A percentile compares a stretch with the other conserved stretches of the same genome.
phyloP scores from a whole-genome alignment of 2,113 vertebrate genomes.

The Mus pahari region DNA sequence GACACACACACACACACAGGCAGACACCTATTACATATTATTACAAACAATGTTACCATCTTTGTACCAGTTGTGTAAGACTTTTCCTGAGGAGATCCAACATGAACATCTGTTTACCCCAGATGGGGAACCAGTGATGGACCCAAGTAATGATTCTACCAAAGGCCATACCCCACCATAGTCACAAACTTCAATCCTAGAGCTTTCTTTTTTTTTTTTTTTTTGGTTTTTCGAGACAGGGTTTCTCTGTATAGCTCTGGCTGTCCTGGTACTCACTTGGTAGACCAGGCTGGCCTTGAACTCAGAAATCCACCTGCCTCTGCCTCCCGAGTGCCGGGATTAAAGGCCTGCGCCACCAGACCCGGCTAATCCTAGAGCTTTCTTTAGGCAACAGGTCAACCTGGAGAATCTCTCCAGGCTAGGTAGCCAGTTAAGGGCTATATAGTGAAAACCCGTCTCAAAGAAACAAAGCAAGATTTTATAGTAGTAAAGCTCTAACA shows the following conservation, averaged over 20 bases:
- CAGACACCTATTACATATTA: neutral
- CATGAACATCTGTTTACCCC: neutral
- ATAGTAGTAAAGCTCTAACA: neutral
- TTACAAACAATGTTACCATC: neutral
- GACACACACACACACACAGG: neutral
- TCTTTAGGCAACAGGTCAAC: neutral
- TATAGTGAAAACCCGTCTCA: neutral
- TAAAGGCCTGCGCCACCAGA: too few relatives aligned
- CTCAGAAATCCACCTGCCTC: too few relatives aligned
- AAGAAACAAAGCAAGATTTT: neutral
- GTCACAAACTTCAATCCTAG: neutral
- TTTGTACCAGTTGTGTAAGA: neutral
- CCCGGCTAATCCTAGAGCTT: neutral
- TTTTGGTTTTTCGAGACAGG: too few relatives aligned
- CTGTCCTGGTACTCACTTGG: too few relatives aligned
- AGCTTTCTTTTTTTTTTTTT: too few relatives aligned
- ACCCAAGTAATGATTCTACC: neutral
- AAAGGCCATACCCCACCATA: neutral
- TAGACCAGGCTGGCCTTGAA: too few relatives aligned
- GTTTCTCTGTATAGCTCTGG: too few relatives aligned
- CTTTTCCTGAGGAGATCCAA: neutral
- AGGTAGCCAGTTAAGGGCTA: neutral
- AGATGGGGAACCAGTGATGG: neutral
- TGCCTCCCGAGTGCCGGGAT: too few relatives aligned
- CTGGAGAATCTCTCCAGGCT: neutral